Base-by-base conservation (phyloP, 1,140 invertebrate species). In the Aphelinus atriplicis region DNA sequence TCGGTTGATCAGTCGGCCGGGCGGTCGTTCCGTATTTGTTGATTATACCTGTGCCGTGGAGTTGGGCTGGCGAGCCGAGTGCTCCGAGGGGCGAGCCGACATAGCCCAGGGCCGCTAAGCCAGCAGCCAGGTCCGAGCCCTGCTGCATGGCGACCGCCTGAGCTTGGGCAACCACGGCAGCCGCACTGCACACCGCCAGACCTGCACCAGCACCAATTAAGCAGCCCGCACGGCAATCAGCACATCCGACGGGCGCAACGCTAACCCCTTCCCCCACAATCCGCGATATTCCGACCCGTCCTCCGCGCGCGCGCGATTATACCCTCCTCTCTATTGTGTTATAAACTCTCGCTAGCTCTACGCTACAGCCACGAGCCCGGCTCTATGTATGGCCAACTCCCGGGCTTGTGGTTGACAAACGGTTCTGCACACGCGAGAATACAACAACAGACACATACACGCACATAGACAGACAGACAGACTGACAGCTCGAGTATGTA, bases 161-260 rank as follows among this genome's bases (percentile, higher is more conserved):
- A 73, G 86, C 87, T 78, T 88, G 86, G 61, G 86, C 87, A 77
- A 87, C 86, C 78, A 86, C 86, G 61, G 86, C 86, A 69, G 86
- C 86, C 79, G 87, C 85, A 80, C 85, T 88, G 85, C 87, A 87
- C 77, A 86, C 86, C 58, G 87, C 87, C 73, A 88, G 80, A 88
- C 87, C 87, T 88, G 86, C 85, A 86, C 86, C 85, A 83, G 85
- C 86, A 85, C 83, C 83, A 53, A 53, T 9, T 85, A 86, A 82
- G 82, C 80, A 82, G 83, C 82, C 85, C 85, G 85, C 80, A 83
- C 80, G 83, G 79, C 57, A 26, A 26, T 26, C 26, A 26, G 26
- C 26, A 26, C 26, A 26, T 26, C 26, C 26, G 26, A 26, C 26
- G 26, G 26, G 26, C 26, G 26, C 26, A 53, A 43, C 48, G 7